Base-by-base conservation (phyloP, 2,797 vertebrate genomes). In the Pseudomugil gertrudae region DNA sequence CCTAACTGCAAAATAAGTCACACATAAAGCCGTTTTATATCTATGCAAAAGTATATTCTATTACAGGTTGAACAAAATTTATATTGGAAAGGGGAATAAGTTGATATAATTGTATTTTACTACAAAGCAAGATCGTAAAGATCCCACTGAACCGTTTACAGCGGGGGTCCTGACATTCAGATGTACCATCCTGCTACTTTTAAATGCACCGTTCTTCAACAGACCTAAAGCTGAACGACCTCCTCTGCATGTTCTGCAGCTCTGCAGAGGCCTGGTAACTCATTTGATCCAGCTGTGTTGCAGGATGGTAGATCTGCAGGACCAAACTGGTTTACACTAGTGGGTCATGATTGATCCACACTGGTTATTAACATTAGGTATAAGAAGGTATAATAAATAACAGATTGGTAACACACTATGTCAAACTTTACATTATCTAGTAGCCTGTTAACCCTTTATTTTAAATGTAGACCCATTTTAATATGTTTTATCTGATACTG, bases 271-370 rank as follows among this genome's bases (percentile, higher is more conserved):
- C n/a, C n/a, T n/a, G n/a, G n/a, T n/a, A n/a, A n/a, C n/a, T n/a
- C n/a, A n/a, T n/a, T n/a, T n/a, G n/a, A n/a, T n/a, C n/a, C n/a
- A n/a, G n/a, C n/a, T n/a, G n/a, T n/a, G n/a, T n/a, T n/a, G n/a
- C n/a, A n/a, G n/a, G n/a, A n/a, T n/a, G n/a, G n/a, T n/a, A n/a
- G n/a, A n/a, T n/a, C n/a, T n/a, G n/a, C n/a, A n/a, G n/a, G n/a
- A n/a, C n/a, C n/a, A n/a, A n/a, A n/a, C n/a, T n/a, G 54, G 81
- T 91, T 87, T 87, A 84, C 81, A 64, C 65, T 67, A 57, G 69
- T 66, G 62, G 54, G 68, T 78, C 67, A 21, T 36, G 53, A 15
- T 43, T 17, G 66, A 56, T 32, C 54, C 70, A 32, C 73, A 62
- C 69, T 74, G 61, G 74, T 71, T 9, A 19, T 43, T n/a, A n/a